These are phyloP conservation scores for Staurois parvus DNA, from an alignment of 2,797 vertebrate genomes.

Conservation along the genomic window DNA sequence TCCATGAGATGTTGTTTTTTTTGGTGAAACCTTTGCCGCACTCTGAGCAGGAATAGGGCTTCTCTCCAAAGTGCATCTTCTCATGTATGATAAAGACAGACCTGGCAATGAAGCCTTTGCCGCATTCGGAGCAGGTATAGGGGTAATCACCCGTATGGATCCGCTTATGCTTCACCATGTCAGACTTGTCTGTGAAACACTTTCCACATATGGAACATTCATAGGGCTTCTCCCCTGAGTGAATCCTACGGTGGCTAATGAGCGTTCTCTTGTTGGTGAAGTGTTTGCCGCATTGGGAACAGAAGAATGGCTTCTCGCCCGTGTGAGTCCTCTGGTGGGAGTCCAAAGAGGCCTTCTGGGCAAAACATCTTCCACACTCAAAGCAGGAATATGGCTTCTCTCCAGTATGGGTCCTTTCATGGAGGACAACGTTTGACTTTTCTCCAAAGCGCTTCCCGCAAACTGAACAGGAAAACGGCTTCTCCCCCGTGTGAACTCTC, in stretches of 20 bases:
- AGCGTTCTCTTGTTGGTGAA: neutral
- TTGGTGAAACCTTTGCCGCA: slow-evolving; percentile 10
- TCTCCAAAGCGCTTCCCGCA: neutral
- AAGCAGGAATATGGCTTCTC: slow-evolving; percentile 9
- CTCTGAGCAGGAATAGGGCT: neutral
- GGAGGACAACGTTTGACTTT: neutral
- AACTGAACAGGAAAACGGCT: neutral
- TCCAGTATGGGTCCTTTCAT: neutral
- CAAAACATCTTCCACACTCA: slow-evolving; percentile 3
- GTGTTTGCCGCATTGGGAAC: neutral
- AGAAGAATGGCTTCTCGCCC: neutral
- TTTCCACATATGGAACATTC: neutral
- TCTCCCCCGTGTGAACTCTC: slow-evolving; percentile 8
- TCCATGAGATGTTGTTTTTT: neutral
- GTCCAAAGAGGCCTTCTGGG: neutral
- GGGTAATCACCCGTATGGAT: neutral
- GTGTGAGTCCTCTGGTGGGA: slow-evolving; percentile 2
- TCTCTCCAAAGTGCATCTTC: neutral
- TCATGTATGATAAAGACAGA: neutral
- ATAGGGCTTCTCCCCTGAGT: slow-evolving; percentile 15
- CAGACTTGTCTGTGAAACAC: neutral
- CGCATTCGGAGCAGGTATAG: neutral
- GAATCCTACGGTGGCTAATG: neutral
- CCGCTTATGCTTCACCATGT: neutral
- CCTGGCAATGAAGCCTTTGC: neutral